These are phyloP conservation scores for Andrena marginata DNA, from an alignment of 2,888 invertebrate species.

Conservation along the genomic window DNA sequence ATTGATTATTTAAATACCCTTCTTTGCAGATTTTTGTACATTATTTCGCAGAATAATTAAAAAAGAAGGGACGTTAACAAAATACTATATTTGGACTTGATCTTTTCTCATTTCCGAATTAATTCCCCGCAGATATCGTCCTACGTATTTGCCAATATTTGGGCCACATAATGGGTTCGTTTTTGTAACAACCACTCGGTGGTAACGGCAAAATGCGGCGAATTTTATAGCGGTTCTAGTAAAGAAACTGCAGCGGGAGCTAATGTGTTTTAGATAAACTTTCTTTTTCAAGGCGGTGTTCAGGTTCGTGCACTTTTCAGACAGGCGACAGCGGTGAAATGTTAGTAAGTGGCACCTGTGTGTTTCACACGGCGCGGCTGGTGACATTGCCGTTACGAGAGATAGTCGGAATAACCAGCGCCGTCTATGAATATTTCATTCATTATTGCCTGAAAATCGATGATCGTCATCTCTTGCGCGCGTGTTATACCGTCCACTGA, in stretches of 20 bases:
- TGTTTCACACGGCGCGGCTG: constrained; percentile 68
- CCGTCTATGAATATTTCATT: constrained; percentile 71
- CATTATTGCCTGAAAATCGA: constrained; percentile 72
- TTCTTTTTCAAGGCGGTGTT: not conserved
- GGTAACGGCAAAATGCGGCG: not conserved
- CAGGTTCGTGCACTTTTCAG: constrained; percentile 31
- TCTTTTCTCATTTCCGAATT: not conserved
- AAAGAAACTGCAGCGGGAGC: not conserved
- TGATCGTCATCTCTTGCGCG: constrained; percentile 57
- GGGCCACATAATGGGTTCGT: not conserved
- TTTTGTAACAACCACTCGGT: not conserved
- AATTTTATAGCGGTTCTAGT: too few species aligned
- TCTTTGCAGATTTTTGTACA: too few species aligned
- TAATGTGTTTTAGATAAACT: not conserved
- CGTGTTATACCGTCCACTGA: constrained; percentile 3
- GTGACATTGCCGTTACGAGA: constrained; percentile 63
- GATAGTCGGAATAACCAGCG: constrained; percentile 64
- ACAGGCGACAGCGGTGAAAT: constrained; percentile 39
- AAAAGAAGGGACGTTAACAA: too few species aligned
- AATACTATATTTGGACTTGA: too few species aligned
- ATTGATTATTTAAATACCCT: too few species aligned
- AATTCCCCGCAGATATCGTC: not conserved
- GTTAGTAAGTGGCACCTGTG: constrained; percentile 68
- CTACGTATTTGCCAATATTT: not conserved
- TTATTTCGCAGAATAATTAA: too few species aligned